Percentiles rank a stretch among this genome's conserved stretches.
phyloP scores from a whole-genome alignment of 2,113 vertebrate species.

The Colossoma macropomum region DNA sequence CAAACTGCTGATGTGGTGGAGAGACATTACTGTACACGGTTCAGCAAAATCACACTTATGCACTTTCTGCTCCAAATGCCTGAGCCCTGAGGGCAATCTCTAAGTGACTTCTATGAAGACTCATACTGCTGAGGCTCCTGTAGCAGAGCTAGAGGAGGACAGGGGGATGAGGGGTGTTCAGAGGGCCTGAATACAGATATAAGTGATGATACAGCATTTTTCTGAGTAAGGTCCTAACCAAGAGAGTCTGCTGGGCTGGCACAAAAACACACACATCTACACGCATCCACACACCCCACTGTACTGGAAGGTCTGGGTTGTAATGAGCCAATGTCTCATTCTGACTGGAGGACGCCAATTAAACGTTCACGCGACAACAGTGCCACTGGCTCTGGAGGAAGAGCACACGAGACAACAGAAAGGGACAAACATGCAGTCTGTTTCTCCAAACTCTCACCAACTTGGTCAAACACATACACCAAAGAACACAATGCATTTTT shows the following conservation, averaged over 20 bases:
- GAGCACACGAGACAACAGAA: background rate
- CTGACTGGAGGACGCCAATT: background rate
- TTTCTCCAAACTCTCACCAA: background rate
- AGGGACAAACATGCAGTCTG: background rate
- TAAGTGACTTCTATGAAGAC: constrained; percentile 19
- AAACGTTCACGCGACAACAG: background rate
- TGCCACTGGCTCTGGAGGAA: background rate
- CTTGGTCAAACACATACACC: too few species aligned
- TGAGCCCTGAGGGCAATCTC: background rate
- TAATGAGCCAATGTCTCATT: constrained; percentile 6
- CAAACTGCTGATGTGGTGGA: background rate
- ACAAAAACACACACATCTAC: background rate
- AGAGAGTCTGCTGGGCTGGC: constrained; percentile 11
- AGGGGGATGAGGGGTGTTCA: background rate
- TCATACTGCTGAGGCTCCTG: background rate
- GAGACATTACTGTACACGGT: constrained; percentile 11
- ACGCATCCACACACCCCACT: background rate
- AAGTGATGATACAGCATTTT: constrained; percentile 35
- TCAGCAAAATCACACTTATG: constrained; percentile 27
- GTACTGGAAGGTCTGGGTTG: background rate
- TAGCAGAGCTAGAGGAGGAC: background rate
- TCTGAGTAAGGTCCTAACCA: constrained; percentile 6
- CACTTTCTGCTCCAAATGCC: constrained; percentile 1
- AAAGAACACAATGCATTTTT: background rate
- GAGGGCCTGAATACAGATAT: constrained; percentile 12